A percentile compares a stretch with the other conserved stretches of the same genome.
Conservation (phyloP, 1,140 invertebrate genomes). For the Lethocerus indicus region DNA sequence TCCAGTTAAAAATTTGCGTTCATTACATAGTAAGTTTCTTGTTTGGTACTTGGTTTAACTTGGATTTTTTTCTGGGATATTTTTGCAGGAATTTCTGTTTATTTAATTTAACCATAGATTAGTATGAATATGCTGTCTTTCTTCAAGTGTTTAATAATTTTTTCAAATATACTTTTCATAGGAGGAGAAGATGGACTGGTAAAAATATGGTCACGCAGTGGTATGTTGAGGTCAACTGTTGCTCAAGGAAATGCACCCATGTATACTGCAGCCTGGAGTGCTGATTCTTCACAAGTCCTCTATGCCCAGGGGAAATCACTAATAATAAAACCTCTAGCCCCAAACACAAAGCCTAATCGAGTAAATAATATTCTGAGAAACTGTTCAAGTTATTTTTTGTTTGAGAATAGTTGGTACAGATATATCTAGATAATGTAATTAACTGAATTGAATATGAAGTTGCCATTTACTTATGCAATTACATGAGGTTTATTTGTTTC, state of each 20-base stretch:
- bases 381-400: neutral
- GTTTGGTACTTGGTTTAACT: too few relatives aligned
- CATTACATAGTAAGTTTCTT: too few relatives aligned
- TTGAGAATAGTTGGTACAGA: neutral
- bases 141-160: too few relatives aligned
- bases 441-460: neutral
- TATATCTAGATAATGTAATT: neutral
- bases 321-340: constrained; percentile 77
- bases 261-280: constrained; percentile 74
- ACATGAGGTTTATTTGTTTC: constrained; percentile 15
- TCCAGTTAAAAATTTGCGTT: too few relatives aligned
- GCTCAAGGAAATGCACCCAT: constrained; percentile 64
- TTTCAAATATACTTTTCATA: too few relatives aligned
- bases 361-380: constrained; percentile 27
- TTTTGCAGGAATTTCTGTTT: too few relatives aligned
- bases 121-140: too few relatives aligned
- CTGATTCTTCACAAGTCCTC: constrained; percentile 64
- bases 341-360: constrained; percentile 69
- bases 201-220: constrained; percentile 92
- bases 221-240: constrained; percentile 82
- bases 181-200: constrained; percentile 92
- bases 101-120: too few relatives aligned
- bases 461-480: neutral
- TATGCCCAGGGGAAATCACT: constrained; percentile 70
- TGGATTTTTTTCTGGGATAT: too few relatives aligned